phyloP scores from a whole-genome alignment of 1,140 invertebrate species.

The Branchinecta lynchi region DNA sequence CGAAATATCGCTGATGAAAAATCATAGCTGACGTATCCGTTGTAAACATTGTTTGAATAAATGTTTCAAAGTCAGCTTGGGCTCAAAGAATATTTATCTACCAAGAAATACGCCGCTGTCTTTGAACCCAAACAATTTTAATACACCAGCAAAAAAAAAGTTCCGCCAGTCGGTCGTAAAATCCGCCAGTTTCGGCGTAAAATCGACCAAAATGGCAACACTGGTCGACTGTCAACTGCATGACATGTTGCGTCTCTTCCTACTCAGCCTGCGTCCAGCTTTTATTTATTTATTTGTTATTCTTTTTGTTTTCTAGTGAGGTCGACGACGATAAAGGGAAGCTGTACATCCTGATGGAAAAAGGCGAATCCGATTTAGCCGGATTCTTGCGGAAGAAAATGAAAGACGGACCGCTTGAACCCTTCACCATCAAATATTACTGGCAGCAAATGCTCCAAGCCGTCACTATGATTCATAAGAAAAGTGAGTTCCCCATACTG shows the following conservation, averaged over 20 bases:
- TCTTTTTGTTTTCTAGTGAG: conserved; percentile 37
- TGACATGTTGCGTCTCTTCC: conserved; percentile 21
- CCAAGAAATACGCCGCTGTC: too few relatives aligned
- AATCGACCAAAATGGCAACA: too few relatives aligned
- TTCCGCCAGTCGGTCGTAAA: too few relatives aligned
- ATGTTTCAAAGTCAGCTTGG: too few relatives aligned
- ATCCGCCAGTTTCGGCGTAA: too few relatives aligned
- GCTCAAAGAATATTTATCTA: too few relatives aligned
- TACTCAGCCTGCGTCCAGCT: conserved; percentile 40
- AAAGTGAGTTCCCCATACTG: conserved; percentile 40
- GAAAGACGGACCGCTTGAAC: conserved; percentile 41
- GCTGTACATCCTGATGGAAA: conserved; percentile 77
- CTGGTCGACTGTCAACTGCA: too few relatives aligned
- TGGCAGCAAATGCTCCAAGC: conserved; percentile 87
- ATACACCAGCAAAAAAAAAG: too few relatives aligned
- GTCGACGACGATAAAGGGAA: conserved; percentile 31
- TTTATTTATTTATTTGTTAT: conserved; percentile 31
- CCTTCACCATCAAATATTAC: conserved; percentile 60
- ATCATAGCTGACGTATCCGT: too few relatives aligned
- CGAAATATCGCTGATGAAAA: too few relatives aligned
- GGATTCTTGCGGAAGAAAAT: conserved; percentile 47
- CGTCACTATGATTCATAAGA: conserved; percentile 75
- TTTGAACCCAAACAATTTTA: too few relatives aligned
- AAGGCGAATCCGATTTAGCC: conserved; percentile 75
- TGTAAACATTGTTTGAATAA: too few relatives aligned